Evolutionary conservation across 1,140 invertebrate genomes (phyloP).

Genomic region (Rhynchophorus ferrugineus): DNA sequence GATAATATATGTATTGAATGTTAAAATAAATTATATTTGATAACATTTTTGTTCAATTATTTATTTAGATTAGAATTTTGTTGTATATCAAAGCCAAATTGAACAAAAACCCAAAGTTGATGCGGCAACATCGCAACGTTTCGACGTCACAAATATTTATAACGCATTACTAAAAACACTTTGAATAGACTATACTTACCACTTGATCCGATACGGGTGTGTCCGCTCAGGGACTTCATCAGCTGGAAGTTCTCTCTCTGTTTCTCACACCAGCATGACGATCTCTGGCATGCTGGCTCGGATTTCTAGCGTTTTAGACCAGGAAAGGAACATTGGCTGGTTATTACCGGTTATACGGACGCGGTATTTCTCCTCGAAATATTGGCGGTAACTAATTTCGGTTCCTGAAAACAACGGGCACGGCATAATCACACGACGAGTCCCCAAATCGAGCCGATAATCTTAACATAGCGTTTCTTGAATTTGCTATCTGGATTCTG

Average conservation of each 20-base stretch:
- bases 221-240: constrained; percentile 54
- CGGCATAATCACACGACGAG: not conserved
- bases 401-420: no score
- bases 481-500: constrained; percentile 56
- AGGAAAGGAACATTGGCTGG: constrained; percentile 59
- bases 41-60: no score
- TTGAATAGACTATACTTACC: no score
- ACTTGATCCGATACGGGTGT: constrained; percentile 57
- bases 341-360: constrained; percentile 47
- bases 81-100: no score
- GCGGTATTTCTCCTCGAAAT: constrained; percentile 50
- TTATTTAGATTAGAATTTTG: no score
- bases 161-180: no score
- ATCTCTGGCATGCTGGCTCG: constrained; percentile 51
- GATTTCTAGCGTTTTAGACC: constrained; percentile 52
- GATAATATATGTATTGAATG: no score
- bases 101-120: no score
- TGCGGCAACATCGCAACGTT: no score
- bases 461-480: constrained; percentile 47
- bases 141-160: no score
- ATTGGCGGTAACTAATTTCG: constrained; percentile 9
- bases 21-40: no score
- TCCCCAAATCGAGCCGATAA: not conserved
- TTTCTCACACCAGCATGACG: constrained; percentile 54
- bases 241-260: constrained; percentile 45